Evolutionary conservation across 2,888 invertebrate genomes (phyloP).

Genomic region (Noctua janthe): DNA sequence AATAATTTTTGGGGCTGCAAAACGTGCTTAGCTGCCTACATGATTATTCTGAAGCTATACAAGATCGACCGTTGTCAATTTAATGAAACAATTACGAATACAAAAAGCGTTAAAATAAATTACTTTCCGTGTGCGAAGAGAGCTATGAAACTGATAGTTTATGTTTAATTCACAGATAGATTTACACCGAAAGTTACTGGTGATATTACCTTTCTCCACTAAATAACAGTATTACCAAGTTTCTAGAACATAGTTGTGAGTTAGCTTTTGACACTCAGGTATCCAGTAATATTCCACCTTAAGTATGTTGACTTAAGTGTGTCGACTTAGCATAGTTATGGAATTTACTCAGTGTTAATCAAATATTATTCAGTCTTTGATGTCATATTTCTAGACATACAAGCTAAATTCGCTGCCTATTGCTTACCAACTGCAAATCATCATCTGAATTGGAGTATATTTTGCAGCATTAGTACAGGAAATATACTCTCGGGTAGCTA

Average conservation of each 20-base stretch:
- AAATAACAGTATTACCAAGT: constrained; percentile 22
- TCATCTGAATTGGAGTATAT: neutral
- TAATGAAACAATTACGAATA: neutral
- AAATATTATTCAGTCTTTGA: constrained; percentile 31
- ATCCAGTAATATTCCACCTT: constrained; percentile 20
- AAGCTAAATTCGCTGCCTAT: neutral
- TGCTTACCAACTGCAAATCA: neutral
- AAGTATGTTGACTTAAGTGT: neutral
- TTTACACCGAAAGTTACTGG: constrained; percentile 10
- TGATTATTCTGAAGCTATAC: neutral
- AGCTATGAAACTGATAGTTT: constrained; percentile 16
- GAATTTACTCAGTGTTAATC: constrained; percentile 19
- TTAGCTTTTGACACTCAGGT: constrained; percentile 13
- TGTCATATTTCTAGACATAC: neutral
- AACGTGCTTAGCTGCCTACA: neutral
- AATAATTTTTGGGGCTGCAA: neutral
- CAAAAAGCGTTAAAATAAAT: constrained; percentile 6
- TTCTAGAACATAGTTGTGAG: neutral
- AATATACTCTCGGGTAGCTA: too few species aligned
- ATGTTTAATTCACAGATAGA: neutral
- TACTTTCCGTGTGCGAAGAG: neutral
- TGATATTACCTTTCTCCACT: neutral
- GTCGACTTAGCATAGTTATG: constrained; percentile 2
- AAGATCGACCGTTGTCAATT: neutral
- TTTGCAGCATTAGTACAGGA: neutral